These are phyloP conservation scores for Mionectes olivaceus DNA, from an alignment of 2,797 vertebrate genomes.

Conservation along the genomic window DNA sequence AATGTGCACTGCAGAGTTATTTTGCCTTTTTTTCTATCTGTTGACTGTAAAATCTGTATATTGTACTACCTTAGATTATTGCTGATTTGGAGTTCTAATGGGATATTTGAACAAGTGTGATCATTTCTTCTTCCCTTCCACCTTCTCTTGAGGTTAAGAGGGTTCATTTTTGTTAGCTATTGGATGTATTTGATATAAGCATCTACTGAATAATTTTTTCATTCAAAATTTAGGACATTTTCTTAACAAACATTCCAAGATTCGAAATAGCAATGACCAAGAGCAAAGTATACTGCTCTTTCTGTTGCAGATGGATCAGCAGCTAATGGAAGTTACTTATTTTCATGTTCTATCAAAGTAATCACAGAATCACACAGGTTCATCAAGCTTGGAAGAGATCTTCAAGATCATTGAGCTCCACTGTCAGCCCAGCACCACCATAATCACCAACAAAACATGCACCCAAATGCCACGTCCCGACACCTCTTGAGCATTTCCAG, in stretches of 20 bases:
- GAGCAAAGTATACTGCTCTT: neutral
- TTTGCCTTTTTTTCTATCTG: neutral
- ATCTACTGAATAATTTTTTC: constrained; percentile 1
- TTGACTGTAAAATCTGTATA: neutral
- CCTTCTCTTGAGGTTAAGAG: neutral
- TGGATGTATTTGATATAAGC: neutral
- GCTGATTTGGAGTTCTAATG: neutral
- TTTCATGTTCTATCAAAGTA: neutral
- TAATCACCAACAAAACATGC: neutral
- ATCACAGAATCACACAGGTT: neutral
- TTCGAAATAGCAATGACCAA: neutral
- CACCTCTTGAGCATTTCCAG: neutral
- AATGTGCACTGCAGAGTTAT: neutral
- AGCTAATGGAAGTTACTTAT: neutral
- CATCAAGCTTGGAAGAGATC: neutral
- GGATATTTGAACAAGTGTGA: neutral
- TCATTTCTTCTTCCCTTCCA: neutral
- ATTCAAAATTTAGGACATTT: neutral
- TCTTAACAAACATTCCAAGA: neutral
- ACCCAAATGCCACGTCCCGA: neutral
- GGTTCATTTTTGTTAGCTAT: neutral
- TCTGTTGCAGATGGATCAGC: neutral
- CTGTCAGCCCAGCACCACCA: neutral
- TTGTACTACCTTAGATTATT: neutral
- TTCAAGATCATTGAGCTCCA: neutral